Conservation (phyloP, 1,140 invertebrate genomes). For the Andricus grossulariae region DNA sequence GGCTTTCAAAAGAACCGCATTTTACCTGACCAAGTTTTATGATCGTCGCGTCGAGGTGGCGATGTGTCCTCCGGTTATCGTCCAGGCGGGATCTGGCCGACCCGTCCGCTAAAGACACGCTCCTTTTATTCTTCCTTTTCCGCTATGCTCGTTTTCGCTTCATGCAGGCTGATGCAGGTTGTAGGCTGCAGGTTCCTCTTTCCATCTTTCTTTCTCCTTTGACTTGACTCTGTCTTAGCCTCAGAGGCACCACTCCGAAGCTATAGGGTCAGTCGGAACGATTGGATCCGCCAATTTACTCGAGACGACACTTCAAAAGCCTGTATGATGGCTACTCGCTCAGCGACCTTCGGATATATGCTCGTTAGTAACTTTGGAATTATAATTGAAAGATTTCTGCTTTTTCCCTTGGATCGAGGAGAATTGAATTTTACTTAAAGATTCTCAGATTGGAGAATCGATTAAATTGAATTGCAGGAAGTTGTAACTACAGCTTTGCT, state of each 20-base stretch:
- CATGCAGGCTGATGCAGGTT: slow-evolving; percentile 8
- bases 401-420: neutral
- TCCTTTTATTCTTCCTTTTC: slow-evolving; percentile 54
- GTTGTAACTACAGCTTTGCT: too few species aligned
- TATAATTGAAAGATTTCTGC: neutral
- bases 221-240: slow-evolving; percentile 10
- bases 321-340: neutral
- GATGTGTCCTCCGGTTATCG: slow-evolving; percentile 75
- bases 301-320: slow-evolving; percentile 11
- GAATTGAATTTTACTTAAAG: neutral
- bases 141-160: slow-evolving; percentile 34
- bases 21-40: slow-evolving; percentile 75
- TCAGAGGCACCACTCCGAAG: slow-evolving; percentile 35
- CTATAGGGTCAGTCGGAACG: slow-evolving; percentile 39
- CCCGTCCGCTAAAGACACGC: slow-evolving; percentile 50
- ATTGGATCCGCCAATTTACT: slow-evolving; percentile 57
- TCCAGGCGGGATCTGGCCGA: slow-evolving; percentile 68
- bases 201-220: slow-evolving; percentile 31
- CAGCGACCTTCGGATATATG: neutral
- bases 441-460: neutral
- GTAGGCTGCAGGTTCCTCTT: slow-evolving; percentile 38
- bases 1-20: slow-evolving; percentile 71
- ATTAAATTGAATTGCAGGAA: too few species aligned
- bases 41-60: slow-evolving; percentile 75
- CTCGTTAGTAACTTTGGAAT: neutral